phyloP scores from a whole-genome alignment of 1,140 invertebrate genomes.

The Ceratoteleas bidentatus region DNA sequence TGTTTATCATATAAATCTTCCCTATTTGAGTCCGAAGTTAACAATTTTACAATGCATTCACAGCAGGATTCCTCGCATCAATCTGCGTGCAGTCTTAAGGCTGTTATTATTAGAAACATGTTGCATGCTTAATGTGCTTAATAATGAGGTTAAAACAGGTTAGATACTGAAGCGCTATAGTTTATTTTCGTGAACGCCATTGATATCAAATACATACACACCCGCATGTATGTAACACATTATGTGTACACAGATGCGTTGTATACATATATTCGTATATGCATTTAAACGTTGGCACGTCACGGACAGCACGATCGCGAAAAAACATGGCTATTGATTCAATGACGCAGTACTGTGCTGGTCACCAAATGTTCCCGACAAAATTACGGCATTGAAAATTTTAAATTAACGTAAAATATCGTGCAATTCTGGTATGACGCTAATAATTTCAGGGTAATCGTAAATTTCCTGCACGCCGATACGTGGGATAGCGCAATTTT shows the following conservation, averaged over 20 bases:
- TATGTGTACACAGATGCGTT: no score
- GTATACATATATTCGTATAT: not conserved
- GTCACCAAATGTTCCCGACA: not conserved
- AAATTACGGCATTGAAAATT: conserved; percentile 3
- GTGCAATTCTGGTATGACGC: not conserved
- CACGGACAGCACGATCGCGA: conserved; percentile 20
- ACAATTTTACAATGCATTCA: conserved; percentile 12
- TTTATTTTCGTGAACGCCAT: conserved; percentile 31
- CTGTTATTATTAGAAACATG: conserved; percentile 44
- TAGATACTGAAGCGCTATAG: conserved; percentile 5
- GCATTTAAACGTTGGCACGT: conserved; percentile 25
- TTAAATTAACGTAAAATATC: not conserved
- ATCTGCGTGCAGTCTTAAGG: not conserved
- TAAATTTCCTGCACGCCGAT: no score
- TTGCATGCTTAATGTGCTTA: conserved; percentile 37
- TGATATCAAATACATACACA: conserved; percentile 13
- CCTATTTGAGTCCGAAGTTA: not conserved
- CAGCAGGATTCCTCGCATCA: conserved; percentile 9
- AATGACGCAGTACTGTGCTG: conserved; percentile 13
- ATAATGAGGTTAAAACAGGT: conserved; percentile 16
- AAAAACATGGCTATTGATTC: conserved; percentile 30
- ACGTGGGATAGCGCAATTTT: no score
- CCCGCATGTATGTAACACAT: no score
- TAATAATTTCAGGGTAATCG: not conserved
- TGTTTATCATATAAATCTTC: conserved; percentile 16